Evolutionary conservation across 2,888 invertebrate genomes (phyloP).

Genomic region (Anodontia alba): DNA sequence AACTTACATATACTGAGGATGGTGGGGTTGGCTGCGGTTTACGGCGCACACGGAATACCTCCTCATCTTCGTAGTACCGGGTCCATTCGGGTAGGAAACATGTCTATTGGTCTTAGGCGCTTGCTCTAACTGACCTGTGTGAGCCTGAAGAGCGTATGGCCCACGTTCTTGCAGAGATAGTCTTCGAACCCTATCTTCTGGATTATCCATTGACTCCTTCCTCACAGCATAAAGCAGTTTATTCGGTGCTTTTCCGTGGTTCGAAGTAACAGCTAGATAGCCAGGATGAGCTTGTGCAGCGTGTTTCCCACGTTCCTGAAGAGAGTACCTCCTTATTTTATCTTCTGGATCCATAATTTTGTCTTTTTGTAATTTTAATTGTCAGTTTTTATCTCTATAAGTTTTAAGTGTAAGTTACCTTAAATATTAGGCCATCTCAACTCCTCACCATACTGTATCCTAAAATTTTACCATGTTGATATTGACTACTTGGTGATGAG

Average conservation of each 20-base stretch:
- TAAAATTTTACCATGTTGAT: too few relatives aligned
- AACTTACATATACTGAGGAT: neutral
- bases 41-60: neutral
- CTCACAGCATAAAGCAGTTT: neutral
- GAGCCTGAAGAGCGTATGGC: neutral
- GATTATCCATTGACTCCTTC: neutral
- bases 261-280: too few relatives aligned
- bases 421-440: too few relatives aligned
- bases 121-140: neutral
- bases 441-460: too few relatives aligned
- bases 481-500: too few relatives aligned
- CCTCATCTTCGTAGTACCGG: neutral
- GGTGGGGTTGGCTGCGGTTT: neutral
- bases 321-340: neutral
- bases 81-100: constrained; percentile 1
- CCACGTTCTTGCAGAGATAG: neutral
- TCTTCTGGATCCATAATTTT: neutral
- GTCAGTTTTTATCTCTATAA: too few relatives aligned
- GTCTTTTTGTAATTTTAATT: too few relatives aligned
- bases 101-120: neutral
- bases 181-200: neutral
- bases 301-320: neutral
- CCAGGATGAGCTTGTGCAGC: neutral
- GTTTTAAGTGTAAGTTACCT: too few relatives aligned
- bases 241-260: neutral